These are phyloP conservation scores for Momotus momota DNA, from an alignment of 2,797 vertebrate species.

Conservation along the genomic window DNA sequence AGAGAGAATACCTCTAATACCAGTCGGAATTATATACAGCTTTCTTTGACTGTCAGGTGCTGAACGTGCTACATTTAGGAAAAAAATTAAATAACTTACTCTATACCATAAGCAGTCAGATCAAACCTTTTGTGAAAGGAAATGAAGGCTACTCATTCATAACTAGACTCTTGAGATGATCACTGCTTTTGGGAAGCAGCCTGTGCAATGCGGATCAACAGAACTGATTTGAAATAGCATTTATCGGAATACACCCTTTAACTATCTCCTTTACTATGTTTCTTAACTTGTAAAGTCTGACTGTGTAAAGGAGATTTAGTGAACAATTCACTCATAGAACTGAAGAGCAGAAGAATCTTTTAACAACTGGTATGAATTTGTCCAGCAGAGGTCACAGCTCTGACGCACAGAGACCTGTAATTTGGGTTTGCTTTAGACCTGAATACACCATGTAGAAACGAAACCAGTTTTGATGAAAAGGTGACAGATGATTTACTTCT, in stretches of 20 bases:
- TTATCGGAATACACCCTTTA: neutral
- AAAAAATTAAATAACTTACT: neutral
- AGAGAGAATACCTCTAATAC: neutral
- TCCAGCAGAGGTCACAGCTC: neutral
- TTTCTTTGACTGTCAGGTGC: neutral
- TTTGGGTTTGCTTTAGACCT: neutral
- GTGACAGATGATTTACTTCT: neutral
- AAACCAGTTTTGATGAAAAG: neutral
- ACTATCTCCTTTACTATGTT: neutral
- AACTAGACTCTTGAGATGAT: neutral
- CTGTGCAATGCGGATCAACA: neutral
- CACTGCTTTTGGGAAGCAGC: neutral
- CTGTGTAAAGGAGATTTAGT: neutral
- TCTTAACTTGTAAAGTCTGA: neutral
- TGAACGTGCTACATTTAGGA: neutral
- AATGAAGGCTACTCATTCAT: slow-evolving; percentile 26
- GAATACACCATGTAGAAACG: neutral
- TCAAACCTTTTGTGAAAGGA: neutral
- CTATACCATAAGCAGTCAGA: neutral
- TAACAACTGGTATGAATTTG: neutral
- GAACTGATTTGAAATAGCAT: neutral
- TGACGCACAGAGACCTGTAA: neutral
- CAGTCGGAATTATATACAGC: neutral
- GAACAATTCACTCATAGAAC: neutral
- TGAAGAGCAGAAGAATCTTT: neutral